Conservation (phyloP, 1,140 invertebrate species). For the Papilio helenus region DNA sequence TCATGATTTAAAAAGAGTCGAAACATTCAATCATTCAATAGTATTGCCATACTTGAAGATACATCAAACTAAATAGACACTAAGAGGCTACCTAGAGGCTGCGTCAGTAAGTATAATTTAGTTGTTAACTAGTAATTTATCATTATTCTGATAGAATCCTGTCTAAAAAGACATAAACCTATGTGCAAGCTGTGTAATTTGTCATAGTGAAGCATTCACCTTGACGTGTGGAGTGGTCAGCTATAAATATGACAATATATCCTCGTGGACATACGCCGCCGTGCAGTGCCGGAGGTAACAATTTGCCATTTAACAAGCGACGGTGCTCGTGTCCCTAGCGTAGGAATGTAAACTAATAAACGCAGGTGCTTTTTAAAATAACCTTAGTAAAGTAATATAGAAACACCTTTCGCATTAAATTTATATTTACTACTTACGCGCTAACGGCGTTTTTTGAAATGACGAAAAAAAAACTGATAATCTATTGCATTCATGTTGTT, state of each 20-base stretch:
- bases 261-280: background rate
- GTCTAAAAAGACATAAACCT: no score
- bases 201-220: conserved; percentile 6
- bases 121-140: no score
- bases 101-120: no score
- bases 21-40: no score
- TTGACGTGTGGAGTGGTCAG: background rate
- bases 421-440: background rate
- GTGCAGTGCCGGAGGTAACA: conserved; percentile 37
- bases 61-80: no score
- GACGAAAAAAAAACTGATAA: no score
- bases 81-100: no score
- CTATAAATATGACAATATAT: conserved; percentile 34
- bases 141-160: no score
- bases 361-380: conserved; percentile 32
- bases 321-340: background rate
- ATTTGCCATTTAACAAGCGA: conserved; percentile 38
- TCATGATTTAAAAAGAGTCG: no score
- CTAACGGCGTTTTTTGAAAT: background rate
- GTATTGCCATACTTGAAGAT: no score
- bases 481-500: no score
- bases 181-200: background rate
- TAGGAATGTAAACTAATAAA: conserved; percentile 7
- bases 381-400: background rate
- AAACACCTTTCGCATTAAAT: background rate